These are phyloP conservation scores for Cygnus atratus DNA, from an alignment of 2,113 vertebrate genomes.

Conservation along the genomic window DNA sequence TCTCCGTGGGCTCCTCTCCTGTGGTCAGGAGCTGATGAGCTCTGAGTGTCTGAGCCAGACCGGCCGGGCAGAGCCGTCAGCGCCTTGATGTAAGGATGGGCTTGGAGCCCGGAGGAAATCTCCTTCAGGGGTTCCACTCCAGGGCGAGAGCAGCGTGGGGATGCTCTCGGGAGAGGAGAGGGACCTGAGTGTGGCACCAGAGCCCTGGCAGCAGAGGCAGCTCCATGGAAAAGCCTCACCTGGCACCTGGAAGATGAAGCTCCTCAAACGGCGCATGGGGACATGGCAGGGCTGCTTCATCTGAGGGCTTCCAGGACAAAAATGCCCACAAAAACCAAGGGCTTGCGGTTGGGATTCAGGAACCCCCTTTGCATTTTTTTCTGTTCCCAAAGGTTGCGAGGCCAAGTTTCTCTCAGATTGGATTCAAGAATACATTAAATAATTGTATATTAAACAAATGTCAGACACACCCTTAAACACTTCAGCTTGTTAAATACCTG, in stretches of 20 bases:
- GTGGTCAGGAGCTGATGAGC: not conserved
- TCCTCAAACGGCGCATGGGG: not conserved
- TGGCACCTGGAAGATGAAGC: not conserved
- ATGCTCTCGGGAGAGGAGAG: not conserved
- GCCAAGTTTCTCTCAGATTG: not conserved
- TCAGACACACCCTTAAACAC: slow-evolving; percentile 6
- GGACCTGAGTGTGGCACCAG: not conserved
- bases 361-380: not conserved
- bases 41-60: not conserved
- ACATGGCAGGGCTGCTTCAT: not conserved
- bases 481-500: slow-evolving; percentile 18
- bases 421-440: not conserved
- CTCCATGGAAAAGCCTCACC: not conserved
- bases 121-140: not conserved
- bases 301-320: not conserved
- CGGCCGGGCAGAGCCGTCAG: not conserved
- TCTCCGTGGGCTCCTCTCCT: not conserved
- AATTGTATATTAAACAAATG: slow-evolving; percentile 14
- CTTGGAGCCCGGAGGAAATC: fast-evolving
- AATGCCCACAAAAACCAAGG: not conserved
- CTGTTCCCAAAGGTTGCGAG: not conserved
- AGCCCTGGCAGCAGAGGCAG: not conserved
- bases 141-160: not conserved
- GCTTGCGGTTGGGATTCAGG: not conserved
- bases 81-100: fast-evolving